Percentiles rank a stretch among this genome's conserved stretches.
Evolutionary conservation across 2,797 vertebrate species (phyloP).

Genomic region (Acomys russatus): DNA sequence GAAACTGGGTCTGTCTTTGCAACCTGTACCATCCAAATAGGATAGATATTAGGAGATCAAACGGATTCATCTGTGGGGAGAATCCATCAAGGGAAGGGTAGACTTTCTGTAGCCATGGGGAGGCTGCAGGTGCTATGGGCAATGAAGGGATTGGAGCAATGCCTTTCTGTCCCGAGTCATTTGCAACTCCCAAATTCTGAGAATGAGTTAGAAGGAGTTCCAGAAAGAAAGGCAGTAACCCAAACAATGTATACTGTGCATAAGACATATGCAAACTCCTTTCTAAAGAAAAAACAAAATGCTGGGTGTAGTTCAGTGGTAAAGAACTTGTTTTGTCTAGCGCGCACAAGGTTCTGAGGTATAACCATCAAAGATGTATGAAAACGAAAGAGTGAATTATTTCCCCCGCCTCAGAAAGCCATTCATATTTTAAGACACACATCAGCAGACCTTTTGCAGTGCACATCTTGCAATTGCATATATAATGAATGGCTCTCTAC

Average conservation of each 20-base stretch:
- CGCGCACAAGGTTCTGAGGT: neutral
- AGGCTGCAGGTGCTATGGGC: neutral
- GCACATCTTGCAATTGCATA: neutral
- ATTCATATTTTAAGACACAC: neutral
- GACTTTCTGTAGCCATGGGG: neutral
- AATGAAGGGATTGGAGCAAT: neutral
- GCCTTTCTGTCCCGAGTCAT: neutral
- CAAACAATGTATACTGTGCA: neutral
- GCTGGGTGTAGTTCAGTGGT: neutral
- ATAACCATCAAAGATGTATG: neutral
- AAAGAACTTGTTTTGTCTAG: neutral
- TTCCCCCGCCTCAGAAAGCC: neutral
- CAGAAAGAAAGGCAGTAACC: neutral
- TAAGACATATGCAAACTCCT: neutral
- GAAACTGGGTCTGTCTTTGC: neutral
- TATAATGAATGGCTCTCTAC: neutral
- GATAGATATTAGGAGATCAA: neutral
- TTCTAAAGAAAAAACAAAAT: neutral
- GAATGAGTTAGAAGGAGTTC: neutral
- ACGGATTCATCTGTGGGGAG: neutral
- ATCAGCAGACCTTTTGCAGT: neutral
- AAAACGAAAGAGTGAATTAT: neutral
- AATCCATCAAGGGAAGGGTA: neutral
- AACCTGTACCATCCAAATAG: neutral
- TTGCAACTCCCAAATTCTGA: neutral